Conservation (phyloP, 2,113 vertebrate genomes). For the Silurus glanis region DNA sequence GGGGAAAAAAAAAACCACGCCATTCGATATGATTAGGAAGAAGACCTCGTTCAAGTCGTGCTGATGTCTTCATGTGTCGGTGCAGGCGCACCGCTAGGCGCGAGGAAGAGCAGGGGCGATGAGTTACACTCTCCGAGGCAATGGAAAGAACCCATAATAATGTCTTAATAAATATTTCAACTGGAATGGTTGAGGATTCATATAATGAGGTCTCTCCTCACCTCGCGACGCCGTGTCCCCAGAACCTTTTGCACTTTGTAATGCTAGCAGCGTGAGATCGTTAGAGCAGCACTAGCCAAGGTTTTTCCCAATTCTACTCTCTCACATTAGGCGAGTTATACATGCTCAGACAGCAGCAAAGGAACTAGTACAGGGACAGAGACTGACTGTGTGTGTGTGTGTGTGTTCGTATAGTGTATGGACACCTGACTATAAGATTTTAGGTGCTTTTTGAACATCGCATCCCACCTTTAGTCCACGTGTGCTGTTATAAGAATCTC, state of each 20-base stretch:
- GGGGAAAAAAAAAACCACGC: slow-evolving; percentile 16
- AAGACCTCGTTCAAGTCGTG: background rate
- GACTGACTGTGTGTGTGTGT: slow-evolving; percentile 20
- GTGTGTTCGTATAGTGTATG: background rate
- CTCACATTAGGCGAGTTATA: slow-evolving; percentile 31
- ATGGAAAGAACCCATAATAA: slow-evolving; percentile 68
- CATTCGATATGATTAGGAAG: slow-evolving; percentile 4
- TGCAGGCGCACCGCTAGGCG: background rate
- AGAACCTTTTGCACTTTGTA: slow-evolving; percentile 76
- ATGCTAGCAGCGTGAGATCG: slow-evolving; percentile 74
- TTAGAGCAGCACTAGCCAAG: slow-evolving; percentile 59
- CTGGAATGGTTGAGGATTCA: slow-evolving; percentile 64
- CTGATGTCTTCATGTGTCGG: slow-evolving; percentile 42
- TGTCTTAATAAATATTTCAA: slow-evolving; percentile 79
- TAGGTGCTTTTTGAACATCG: too few relatives aligned
- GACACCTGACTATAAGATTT: too few relatives aligned
- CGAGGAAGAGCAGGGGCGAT: slow-evolving; percentile 6
- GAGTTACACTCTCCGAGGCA: slow-evolving; percentile 56
- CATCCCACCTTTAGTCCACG: too few relatives aligned
- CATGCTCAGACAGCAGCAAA: slow-evolving; percentile 33
- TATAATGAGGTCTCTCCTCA: slow-evolving; percentile 66
- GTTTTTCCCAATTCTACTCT: slow-evolving; percentile 36
- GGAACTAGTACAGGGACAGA: slow-evolving; percentile 34
- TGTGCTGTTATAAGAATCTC: too few relatives aligned
- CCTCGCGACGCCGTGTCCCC: slow-evolving; percentile 54